phyloP scores from a whole-genome alignment of 2,888 invertebrate species.

The Chironomus tentans region DNA sequence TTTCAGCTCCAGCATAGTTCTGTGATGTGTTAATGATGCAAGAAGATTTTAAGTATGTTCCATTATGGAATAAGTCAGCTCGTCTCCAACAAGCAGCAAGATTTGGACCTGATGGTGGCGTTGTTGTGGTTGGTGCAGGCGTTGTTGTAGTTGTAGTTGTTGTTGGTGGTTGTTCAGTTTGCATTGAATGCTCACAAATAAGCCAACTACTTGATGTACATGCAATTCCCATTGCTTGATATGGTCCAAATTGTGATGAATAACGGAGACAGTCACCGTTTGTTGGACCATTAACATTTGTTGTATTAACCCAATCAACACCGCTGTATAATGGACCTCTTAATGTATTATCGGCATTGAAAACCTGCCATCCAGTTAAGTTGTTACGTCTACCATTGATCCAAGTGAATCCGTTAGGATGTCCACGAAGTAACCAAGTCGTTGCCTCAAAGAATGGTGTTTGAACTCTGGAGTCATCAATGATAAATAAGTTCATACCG shows the following conservation, averaged over 20 bases:
- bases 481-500: constrained; percentile 7
- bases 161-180: background rate
- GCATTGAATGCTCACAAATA: background rate
- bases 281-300: background rate
- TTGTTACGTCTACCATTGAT: constrained; percentile 1
- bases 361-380: background rate
- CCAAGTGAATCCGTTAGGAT: background rate
- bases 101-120: background rate
- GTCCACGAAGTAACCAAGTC: background rate
- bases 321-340: background rate
- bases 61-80: background rate
- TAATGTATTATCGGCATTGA: background rate
- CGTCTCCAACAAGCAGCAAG: background rate
- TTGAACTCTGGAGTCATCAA: background rate
- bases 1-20: background rate
- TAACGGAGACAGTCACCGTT: background rate
- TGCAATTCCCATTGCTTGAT: background rate
- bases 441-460: background rate
- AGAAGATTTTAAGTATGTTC: background rate
- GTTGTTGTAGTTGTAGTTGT: background rate
- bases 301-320: constrained; percentile 1
- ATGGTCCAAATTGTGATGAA: background rate
- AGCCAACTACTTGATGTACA: background rate
- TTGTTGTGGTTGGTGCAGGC: background rate
- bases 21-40: background rate